Conservation (phyloP, 2,888 invertebrate species). For the Acanthoscelides obtectus region DNA sequence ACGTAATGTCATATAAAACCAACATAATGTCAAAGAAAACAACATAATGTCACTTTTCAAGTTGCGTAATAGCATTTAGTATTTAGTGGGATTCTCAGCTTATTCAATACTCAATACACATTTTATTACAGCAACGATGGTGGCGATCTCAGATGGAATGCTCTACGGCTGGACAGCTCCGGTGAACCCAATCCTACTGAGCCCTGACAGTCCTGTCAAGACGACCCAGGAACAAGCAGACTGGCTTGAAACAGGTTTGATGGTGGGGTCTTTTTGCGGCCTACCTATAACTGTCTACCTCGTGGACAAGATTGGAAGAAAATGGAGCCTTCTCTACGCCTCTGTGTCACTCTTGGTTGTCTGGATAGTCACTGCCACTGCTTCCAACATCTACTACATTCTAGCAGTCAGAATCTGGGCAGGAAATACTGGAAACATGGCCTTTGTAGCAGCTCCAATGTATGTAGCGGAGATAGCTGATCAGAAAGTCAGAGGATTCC, state of each 20-base stretch:
- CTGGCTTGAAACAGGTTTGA: conserved; percentile 36
- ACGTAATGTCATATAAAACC: no score
- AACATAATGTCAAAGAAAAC: no score
- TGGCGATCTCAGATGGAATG: conserved; percentile 46
- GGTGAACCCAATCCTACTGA: conserved; percentile 37
- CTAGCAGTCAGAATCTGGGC: conserved; percentile 40
- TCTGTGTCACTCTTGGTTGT: conserved; percentile 37
- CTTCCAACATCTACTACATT: conserved; percentile 35
- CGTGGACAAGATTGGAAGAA: conserved; percentile 39
- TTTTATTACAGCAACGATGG: conserved; percentile 39
- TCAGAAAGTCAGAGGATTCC: conserved; percentile 43
- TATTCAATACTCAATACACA: neutral
- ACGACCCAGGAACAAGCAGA: conserved; percentile 31
- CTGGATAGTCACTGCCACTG: conserved; percentile 42
- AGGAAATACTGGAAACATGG: conserved; percentile 43
- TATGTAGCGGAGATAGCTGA: conserved; percentile 46
- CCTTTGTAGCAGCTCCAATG: conserved; percentile 46
- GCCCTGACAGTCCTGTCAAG: conserved; percentile 34
- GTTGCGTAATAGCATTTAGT: no score
- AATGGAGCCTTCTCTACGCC: conserved; percentile 40
- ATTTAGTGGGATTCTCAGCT: no score
- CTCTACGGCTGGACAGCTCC: conserved; percentile 48
- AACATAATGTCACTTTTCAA: no score
- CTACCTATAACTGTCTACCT: conserved; percentile 40
- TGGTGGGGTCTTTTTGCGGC: conserved; percentile 37